Base-by-base conservation (phyloP, 2,888 invertebrate species). In the Folsomia candida region DNA sequence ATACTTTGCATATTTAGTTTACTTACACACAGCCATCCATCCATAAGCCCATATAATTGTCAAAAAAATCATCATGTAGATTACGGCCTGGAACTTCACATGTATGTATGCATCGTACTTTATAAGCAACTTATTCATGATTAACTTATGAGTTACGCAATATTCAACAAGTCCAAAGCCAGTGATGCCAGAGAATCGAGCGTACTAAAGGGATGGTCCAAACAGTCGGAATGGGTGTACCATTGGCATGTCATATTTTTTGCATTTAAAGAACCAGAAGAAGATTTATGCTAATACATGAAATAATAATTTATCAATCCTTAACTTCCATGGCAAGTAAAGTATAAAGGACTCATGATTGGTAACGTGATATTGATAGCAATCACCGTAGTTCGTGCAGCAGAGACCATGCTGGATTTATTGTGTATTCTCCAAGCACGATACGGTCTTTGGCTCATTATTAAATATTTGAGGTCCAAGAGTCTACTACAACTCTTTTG, bases 251-350 rank as follows among this genome's bases (percentile, higher is more conserved):
- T 22, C 18, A 54, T 20, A 20, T 54, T 54, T 54, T 54, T 54
- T 54, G 6, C n/a, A 37, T 37, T 37, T 14, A 37, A 37, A 37
- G 37, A 37, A 37, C 4, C 14, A 37, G 37, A 37, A 37, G 37
- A 37, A 28, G 3, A 64, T 64, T 47, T 64, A 64, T 64, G 63
- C 63, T 47, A 47, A 37, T 64, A 64, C 37, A 64, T 3, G 2
- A 51, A 54, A 54, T 65, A 20, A 54, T 65, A 65, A 65, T 65
- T 65, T 65, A 65, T 65, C 65, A 54, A 51, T 64, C 37, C 29
- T 29, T 62, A 62, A 20, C 62, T 62, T 62, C 51, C 20, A 6
- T n/a, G 22, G 6, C n/a, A 54, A 54, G 54, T 54, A 54, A 54
- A 20, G 22, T 37, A 37, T 37, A 37, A 14, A 37, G 4, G 37